A percentile compares a stretch with the other conserved stretches of the same genome.
These are phyloP conservation scores for Hermaeophaga mercurialis DNA, from an alignment of 2,888 invertebrate species.

Conservation along the genomic window DNA sequence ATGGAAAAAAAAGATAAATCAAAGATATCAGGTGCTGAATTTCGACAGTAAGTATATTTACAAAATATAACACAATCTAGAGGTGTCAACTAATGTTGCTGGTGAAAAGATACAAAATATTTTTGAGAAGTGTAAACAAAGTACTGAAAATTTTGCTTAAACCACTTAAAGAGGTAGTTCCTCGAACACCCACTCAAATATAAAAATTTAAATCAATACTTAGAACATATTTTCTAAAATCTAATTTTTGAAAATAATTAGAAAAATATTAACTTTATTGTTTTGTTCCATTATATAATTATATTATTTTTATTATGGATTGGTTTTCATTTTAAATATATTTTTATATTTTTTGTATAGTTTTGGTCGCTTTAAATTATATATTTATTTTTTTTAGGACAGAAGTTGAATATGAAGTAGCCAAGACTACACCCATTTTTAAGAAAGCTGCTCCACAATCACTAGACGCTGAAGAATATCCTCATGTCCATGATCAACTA, in stretches of 20 bases:
- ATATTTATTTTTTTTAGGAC: slow-evolving; percentile 41
- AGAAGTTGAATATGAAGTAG: slow-evolving; percentile 46
- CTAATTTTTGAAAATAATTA: too few species aligned
- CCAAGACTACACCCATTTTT: slow-evolving; percentile 46
- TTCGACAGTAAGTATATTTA: slow-evolving; percentile 37
- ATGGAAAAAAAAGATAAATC: slow-evolving; percentile 77
- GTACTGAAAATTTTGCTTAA: too few species aligned
- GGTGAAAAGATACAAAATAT: too few species aligned
- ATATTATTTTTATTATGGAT: neutral
- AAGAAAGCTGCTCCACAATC: slow-evolving; percentile 54
- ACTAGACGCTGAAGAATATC: slow-evolving; percentile 66
- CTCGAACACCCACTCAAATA: too few species aligned
- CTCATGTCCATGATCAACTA: slow-evolving; percentile 86
- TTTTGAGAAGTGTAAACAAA: too few species aligned
- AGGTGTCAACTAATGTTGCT: too few species aligned
- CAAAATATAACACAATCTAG: neutral
- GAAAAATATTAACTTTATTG: too few species aligned
- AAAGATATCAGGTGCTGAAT: slow-evolving; percentile 37
- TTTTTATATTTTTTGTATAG: too few species aligned
- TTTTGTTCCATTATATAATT: neutral
- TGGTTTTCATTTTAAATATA: too few species aligned
- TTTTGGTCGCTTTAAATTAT: neutral
- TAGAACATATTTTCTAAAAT: too few species aligned
- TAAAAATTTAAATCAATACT: too few species aligned
- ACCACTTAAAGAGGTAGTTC: too few species aligned